Evolutionary conservation across 1,140 invertebrate species (phyloP), one percentile per base, ranked within the genome.

Genomic region (Leptinotarsa lineolata): DNA sequence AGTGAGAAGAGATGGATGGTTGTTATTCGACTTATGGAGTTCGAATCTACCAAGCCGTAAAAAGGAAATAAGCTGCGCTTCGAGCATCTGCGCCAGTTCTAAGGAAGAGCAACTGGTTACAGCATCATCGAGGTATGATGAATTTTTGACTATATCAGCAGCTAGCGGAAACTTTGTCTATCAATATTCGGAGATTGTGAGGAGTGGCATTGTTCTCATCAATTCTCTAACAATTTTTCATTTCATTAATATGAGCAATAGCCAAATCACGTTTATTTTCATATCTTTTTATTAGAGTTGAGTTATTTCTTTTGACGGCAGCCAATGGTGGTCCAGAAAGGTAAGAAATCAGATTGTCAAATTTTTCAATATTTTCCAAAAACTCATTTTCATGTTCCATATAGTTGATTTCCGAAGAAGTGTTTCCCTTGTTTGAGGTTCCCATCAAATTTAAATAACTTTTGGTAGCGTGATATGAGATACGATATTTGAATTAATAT

Each of bases 211-310:
- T 11, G 13, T 54, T 54, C 2, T 54, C 48, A 54, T 4, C 3
- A 54, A 54, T 11, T 54, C n/a, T 11, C 5, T 4, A 11, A 13
- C 13, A n/a, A n/a, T n/a, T 61, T 69, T 39, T 15, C 6, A 73
- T 69, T 61, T 69, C n/a, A 20, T 18, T 0, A 16, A 24, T 44
- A 63, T 73, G 63, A 61, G n/a, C 74, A 44, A 44, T 77, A 63
- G 72, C 66, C 16, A 75, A 67, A n/a, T 72, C 20, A 39, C 44
- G 64, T 73, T 75, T 73, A 48, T 75, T 70, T 68, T 72, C 69
- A 72, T 75, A 75, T 30, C 74, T 64, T 67, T 70, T 70, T 3
- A 20, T 3, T 15, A 77, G 58, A 15, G 69, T n/a, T n/a, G n/a
- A n/a, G n/a, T n/a, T n/a, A n/a, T n/a, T n/a, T n/a, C n/a, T n/a